Evolutionary conservation across 2,797 vertebrate genomes (phyloP).

Genomic region (Microtus agrestis): DNA sequence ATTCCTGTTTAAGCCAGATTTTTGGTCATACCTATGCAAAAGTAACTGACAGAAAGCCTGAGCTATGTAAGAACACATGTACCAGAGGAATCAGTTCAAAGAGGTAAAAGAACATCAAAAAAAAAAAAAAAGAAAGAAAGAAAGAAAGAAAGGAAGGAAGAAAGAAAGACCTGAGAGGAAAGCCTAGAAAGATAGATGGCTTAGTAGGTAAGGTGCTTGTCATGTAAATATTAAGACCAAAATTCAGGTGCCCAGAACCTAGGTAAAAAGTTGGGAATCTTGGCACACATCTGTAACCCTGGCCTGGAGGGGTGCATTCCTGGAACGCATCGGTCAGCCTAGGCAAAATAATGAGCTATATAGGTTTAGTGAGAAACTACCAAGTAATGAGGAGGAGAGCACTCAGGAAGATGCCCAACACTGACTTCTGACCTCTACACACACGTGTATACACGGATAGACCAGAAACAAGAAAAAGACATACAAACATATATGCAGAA

Average conservation of each 20-base stretch:
- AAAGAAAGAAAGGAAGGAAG: no score
- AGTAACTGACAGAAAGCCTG: neutral
- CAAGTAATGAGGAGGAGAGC: neutral
- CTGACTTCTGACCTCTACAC: neutral
- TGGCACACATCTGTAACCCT: no score
- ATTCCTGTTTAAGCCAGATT: neutral
- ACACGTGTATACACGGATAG: neutral
- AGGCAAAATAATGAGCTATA: neutral
- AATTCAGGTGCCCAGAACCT: neutral
- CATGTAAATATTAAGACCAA: neutral
- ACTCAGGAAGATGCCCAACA: neutral
- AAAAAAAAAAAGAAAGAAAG: neutral
- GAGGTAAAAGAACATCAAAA: neutral
- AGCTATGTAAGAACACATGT: neutral
- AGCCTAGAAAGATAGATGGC: neutral
- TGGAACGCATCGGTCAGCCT: neutral
- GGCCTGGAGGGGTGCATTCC: neutral
- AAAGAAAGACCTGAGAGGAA: neutral
- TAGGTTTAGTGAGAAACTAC: neutral
- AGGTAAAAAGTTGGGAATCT: neutral
- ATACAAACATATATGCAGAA: neutral
- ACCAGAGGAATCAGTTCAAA: slow-evolving; percentile 8
- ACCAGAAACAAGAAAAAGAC: neutral
- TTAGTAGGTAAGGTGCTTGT: neutral
- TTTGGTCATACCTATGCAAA: neutral